Conservation (phyloP, 1,140 invertebrate genomes). For the Drosophila tropicalis region DNA sequence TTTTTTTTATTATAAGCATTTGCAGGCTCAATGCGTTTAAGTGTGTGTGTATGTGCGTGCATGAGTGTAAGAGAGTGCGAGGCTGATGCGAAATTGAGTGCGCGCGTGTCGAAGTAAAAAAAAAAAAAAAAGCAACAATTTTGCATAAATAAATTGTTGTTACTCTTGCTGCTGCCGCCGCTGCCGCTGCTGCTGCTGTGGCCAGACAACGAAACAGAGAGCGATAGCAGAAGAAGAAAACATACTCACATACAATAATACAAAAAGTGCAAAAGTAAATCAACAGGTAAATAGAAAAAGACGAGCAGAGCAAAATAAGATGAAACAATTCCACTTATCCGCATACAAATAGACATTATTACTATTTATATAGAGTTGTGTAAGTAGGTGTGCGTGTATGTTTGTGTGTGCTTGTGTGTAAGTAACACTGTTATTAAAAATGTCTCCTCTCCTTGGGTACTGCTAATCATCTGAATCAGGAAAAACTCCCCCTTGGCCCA, state of each 20-base stretch:
- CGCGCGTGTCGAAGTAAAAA: slow-evolving; percentile 37
- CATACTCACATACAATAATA: background rate
- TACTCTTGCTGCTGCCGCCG: background rate
- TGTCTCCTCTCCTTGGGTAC: slow-evolving; percentile 36
- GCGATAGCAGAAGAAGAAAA: background rate
- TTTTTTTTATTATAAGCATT: slow-evolving; percentile 5
- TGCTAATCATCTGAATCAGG: background rate
- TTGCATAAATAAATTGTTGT: slow-evolving; percentile 40
- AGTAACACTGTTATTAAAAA: slow-evolving; percentile 66
- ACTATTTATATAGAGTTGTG: slow-evolving; percentile 17
- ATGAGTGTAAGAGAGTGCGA: slow-evolving; percentile 11
- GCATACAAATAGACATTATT: slow-evolving; percentile 39
- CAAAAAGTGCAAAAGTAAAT: slow-evolving; percentile 30
- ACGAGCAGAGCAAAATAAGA: slow-evolving; percentile 27
- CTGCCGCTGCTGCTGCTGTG: background rate
- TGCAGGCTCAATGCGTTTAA: slow-evolving; percentile 14
- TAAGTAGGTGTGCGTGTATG: background rate
- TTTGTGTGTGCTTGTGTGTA: slow-evolving; percentile 18
- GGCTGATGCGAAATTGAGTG: slow-evolving; percentile 15
- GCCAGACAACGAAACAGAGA: slow-evolving; percentile 8
- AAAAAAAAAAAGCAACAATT: slow-evolving; percentile 16
- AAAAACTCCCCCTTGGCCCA: background rate
- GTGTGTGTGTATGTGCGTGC: slow-evolving; percentile 12
- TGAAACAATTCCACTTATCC: slow-evolving; percentile 24
- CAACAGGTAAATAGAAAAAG: slow-evolving; percentile 45